Evolutionary conservation across 2,888 invertebrate genomes (phyloP).

Genomic region (Eupithecia inturbata): DNA sequence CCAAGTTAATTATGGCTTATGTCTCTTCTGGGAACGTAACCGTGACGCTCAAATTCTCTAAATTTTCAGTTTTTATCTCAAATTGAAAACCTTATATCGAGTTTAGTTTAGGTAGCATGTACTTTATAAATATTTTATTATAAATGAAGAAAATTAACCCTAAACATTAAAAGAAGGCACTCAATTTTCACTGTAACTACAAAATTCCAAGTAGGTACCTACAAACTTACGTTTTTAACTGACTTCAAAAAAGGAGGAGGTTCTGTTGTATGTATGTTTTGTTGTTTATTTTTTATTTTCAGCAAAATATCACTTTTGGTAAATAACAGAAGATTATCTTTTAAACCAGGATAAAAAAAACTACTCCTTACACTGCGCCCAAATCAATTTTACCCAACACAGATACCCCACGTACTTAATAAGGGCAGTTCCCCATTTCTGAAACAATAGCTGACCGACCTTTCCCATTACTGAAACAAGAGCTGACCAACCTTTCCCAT

Average conservation of each 20-base stretch:
- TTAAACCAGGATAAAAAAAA: too few species aligned
- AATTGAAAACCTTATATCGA: conserved; percentile 9
- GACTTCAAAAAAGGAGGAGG: too few species aligned
- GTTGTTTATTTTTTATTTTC: too few species aligned
- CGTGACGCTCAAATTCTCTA: neutral
- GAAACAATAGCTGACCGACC: conserved; percentile 50
- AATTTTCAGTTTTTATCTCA: conserved; percentile 14
- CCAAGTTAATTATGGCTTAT: conserved; percentile 17
- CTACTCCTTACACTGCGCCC: too few species aligned
- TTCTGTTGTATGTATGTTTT: too few species aligned
- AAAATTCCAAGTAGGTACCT: too few species aligned
- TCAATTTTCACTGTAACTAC: too few species aligned
- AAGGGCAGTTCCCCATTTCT: conserved; percentile 46
- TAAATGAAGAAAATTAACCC: neutral
- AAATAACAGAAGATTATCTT: too few species aligned
- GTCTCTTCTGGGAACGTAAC: conserved; percentile 7
- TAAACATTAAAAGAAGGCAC: neutral
- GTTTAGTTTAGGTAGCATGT: neutral
- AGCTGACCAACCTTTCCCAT: conserved; percentile 58
- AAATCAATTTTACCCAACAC: neutral
- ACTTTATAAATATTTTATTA: neutral
- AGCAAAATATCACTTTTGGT: too few species aligned
- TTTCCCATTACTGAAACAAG: too few species aligned
- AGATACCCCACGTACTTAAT: conserved; percentile 6
- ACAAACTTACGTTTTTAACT: too few species aligned